phyloP scores from a whole-genome alignment of 2,113 vertebrate species.

The Sula dactylatra region DNA sequence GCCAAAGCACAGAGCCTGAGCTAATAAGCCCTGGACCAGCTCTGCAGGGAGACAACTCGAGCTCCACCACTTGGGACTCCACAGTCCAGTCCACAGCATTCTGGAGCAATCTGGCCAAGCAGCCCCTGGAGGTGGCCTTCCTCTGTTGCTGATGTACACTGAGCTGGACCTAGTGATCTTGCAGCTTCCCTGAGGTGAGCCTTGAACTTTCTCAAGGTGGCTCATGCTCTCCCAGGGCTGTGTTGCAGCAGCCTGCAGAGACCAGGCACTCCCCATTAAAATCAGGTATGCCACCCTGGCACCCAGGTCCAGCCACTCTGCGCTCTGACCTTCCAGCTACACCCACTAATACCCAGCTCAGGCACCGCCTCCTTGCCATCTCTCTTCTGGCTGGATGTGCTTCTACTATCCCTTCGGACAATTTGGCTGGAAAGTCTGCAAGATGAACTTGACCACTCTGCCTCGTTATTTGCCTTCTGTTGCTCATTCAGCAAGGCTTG shows the following conservation, averaged over 20 bases:
- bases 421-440: not conserved
- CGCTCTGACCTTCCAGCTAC: not conserved
- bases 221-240: not conserved
- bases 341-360: not conserved
- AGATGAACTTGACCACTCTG: not conserved
- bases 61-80: too few relatives aligned
- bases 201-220: not conserved
- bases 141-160: not conserved
- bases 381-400: not conserved
- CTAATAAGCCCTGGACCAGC: not conserved
- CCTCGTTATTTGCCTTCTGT: not conserved
- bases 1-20: not conserved
- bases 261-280: not conserved
- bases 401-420: not conserved
- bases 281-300: not conserved
- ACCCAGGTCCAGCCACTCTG: not conserved
- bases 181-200: not conserved
- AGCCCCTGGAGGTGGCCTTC: not conserved
- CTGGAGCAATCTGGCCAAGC: too few relatives aligned
- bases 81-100: not conserved
- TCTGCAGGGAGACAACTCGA: not conserved
- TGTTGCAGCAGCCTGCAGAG: not conserved
- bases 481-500: not conserved
- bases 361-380: not conserved
- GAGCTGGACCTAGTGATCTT: not conserved